Evolutionary conservation across 1,140 invertebrate species (phyloP).

Genomic region (Lamellibrachia luymesi): DNA sequence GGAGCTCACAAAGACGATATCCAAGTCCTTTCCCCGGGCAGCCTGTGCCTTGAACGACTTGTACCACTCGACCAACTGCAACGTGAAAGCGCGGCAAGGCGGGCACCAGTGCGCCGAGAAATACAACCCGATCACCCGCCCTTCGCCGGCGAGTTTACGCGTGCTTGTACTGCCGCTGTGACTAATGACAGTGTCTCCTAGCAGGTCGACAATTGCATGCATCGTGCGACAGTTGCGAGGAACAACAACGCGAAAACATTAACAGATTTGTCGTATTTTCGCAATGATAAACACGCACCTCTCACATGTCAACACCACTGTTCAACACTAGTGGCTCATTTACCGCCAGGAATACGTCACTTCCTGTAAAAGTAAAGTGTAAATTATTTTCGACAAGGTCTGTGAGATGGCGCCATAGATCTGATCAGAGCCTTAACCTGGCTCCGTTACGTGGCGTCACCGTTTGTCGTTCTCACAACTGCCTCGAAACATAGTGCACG

Average conservation of each 20-base stretch:
- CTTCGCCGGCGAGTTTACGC: neutral
- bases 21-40: conserved; percentile 61
- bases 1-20: conserved; percentile 69
- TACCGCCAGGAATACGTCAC: neutral
- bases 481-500: too few relatives aligned
- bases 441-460: neutral
- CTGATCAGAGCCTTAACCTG: neutral
- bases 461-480: too few relatives aligned
- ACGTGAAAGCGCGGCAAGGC: conserved; percentile 60
- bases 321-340: neutral
- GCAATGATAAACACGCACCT: neutral
- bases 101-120: conserved; percentile 65
- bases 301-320: neutral
- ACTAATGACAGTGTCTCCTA: conserved; percentile 10
- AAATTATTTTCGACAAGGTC: neutral
- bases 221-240: neutral
- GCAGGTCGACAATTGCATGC: neutral
- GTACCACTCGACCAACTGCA: conserved; percentile 54
- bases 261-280: neutral
- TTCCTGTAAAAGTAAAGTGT: conserved; percentile 9
- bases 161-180: neutral
- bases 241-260: neutral
- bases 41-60: conserved; percentile 54
- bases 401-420: neutral
- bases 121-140: conserved; percentile 50